phyloP scores from a whole-genome alignment of 2,888 invertebrate species.

The Lepeophtheirus nordmannii region DNA sequence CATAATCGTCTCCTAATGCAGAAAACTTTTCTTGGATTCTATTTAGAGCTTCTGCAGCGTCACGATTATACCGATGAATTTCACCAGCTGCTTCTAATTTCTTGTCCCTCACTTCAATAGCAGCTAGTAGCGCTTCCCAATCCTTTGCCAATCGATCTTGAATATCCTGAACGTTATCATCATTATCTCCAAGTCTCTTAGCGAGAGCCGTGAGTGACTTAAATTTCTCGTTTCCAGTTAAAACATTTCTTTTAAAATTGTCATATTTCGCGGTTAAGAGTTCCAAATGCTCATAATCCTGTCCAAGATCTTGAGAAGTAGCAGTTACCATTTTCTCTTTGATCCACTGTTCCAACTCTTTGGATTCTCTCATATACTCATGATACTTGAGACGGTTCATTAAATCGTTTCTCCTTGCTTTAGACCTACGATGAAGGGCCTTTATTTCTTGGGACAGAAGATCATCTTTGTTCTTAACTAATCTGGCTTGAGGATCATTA shows the following conservation, averaged over 20 bases:
- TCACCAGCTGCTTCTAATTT: conserved; percentile 85
- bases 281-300: conserved; percentile 76
- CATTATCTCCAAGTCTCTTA: conserved; percentile 65
- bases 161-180: conserved; percentile 42
- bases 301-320: conserved; percentile 80
- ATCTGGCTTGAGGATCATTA: conserved; percentile 66
- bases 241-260: conserved; percentile 69
- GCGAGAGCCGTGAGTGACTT: conserved; percentile 78
- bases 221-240: conserved; percentile 74
- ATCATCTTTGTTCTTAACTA: conserved; percentile 58
- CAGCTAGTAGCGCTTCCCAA: conserved; percentile 74
- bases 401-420: conserved; percentile 60
- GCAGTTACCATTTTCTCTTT: conserved; percentile 75
- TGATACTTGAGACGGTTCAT: conserved; percentile 81
- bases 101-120: conserved; percentile 68
- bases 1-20: conserved; percentile 37
- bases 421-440: conserved; percentile 61
- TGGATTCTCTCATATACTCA: conserved; percentile 75
- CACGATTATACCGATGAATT: conserved; percentile 91
- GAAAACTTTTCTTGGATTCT: conserved; percentile 48
- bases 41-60: conserved; percentile 74
- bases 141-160: conserved; percentile 30
- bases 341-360: conserved; percentile 80
- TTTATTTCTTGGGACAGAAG: conserved; percentile 59
- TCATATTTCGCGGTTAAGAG: conserved; percentile 35